phyloP scores from a whole-genome alignment of 2,113 vertebrate genomes.

The Hemiscyllium ocellatum region DNA sequence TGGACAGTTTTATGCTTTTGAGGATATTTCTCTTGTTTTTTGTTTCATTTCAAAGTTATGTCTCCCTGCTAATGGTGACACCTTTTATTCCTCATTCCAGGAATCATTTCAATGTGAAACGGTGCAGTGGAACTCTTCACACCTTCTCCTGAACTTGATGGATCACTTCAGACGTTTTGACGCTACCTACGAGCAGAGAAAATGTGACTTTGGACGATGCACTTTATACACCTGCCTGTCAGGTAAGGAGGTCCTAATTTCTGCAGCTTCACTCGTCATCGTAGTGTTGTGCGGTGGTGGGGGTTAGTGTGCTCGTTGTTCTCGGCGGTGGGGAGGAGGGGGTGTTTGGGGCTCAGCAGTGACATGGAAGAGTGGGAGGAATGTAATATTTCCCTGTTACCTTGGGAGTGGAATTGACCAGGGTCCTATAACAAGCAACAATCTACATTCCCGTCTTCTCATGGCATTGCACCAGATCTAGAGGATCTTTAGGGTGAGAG shows the following conservation, averaged over 20 bases:
- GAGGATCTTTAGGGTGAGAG: too few species aligned
- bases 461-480: background rate
- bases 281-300: background rate
- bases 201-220: background rate
- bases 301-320: background rate
- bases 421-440: background rate
- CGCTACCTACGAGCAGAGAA: rapidly evolving
- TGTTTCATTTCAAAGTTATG: background rate
- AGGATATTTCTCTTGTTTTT: background rate
- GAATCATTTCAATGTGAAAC: background rate
- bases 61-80: background rate
- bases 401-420: background rate
- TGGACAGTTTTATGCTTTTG: background rate
- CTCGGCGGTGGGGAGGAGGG: background rate
- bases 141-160: background rate
- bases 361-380: too few species aligned
- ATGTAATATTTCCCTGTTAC: too few species aligned
- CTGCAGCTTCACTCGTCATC: too few species aligned
- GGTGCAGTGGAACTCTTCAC: background rate
- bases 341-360: background rate
- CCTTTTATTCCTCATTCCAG: background rate
- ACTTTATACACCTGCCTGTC: background rate
- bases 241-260: background rate
- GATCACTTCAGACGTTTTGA: background rate
- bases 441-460: background rate